Base-by-base conservation (phyloP, 2,113 vertebrate genomes). In the Larimichthys crocea region DNA sequence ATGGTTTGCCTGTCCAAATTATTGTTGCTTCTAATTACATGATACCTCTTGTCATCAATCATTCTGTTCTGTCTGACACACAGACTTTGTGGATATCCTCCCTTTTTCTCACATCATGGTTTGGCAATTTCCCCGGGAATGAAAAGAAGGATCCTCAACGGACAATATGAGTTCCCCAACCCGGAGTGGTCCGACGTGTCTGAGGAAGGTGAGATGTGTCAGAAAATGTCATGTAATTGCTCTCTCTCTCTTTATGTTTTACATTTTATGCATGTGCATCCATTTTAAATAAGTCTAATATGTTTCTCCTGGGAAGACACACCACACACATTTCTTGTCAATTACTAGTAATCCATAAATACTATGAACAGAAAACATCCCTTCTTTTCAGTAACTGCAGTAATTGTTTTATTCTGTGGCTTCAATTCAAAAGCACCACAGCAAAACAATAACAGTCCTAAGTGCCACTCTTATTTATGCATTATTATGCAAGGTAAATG, bases 101-200 rank as follows among this genome's bases (percentile, higher is more conserved):
- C 96, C 0, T 97, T 98, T 92, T 98, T 97, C 86, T 97, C 97
- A 73, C 96, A 97, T 88, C 97, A 97, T 0, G 97, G 97, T 79
- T 96, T 97, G 88, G 97, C 97, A 82, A 99, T 99, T 90, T 99
- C 97, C 46, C 97, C 97, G 0, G 97, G 97, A 4, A 99, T 99
- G 97, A 98, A 98, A 92, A 96, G 95, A 68, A 94, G 97, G 72
- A 98, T 99, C 87, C 95, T 97, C 14, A 96, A 97, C 93, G 97
- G 97, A 57, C 97, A 98, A 14, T 99, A 99, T 26, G 96, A 97
- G 61, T 99, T 98, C 89, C 97, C 97, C 19, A 97, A 95, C 42
- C 96, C 96, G 3, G 97, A 99, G 84, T 99, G 97, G 97, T 95
- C 95, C 1, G 97, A 97, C 0, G 97, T 99, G 5, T 98, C 97